phyloP scores from a whole-genome alignment of 2,113 vertebrate species.

The Cariama cristata region DNA sequence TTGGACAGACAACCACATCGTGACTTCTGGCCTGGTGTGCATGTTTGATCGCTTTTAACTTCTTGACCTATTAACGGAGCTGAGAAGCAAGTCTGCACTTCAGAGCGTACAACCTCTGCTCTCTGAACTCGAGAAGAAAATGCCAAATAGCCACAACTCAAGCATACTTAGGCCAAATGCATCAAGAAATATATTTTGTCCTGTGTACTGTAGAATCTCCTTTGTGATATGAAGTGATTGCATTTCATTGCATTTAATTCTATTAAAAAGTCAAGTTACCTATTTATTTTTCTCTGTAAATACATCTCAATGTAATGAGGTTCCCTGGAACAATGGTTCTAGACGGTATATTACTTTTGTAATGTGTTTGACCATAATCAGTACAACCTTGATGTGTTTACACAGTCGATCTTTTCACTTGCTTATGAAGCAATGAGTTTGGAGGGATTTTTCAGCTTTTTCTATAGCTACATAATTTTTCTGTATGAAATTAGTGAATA shows the following conservation, averaged over 20 bases:
- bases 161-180: not conserved
- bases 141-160: not conserved
- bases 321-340: not conserved
- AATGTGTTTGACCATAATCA: not conserved
- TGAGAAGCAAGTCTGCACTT: not conserved
- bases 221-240: not conserved
- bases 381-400: not conserved
- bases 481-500: not conserved
- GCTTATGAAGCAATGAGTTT: not conserved
- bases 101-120: accelerated
- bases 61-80: not conserved
- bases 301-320: not conserved
- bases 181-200: not conserved
- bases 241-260: not conserved
- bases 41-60: not conserved
- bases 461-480: not conserved
- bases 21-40: not conserved
- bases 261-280: not conserved
- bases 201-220: not conserved
- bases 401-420: not conserved
- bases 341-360: accelerated
- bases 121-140: not conserved
- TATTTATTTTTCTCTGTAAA: not conserved
- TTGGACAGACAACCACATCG: not conserved
- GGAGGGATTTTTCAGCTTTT: not conserved